Percentiles rank a stretch among this genome's conserved stretches.
Conservation (phyloP, 2,888 invertebrate species). For the Megamerina dolium region DNA sequence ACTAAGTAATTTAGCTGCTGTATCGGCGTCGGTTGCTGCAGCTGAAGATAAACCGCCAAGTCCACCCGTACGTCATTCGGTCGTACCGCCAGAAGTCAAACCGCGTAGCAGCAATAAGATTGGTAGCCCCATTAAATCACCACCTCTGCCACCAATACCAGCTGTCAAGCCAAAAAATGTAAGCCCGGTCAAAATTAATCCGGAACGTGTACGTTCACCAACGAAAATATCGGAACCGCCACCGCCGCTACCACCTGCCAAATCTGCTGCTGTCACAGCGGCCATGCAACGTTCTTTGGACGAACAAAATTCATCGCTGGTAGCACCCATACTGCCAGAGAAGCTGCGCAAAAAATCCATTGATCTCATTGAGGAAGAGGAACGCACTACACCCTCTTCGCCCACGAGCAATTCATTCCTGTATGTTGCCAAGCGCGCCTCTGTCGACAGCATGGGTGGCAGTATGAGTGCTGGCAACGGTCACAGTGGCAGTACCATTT, state of each 20-base stretch:
- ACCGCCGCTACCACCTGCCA: constrained; percentile 41
- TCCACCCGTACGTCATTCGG: constrained; percentile 40
- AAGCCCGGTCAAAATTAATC: constrained; percentile 44
- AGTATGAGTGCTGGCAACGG: constrained; percentile 19
- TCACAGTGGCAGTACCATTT: constrained; percentile 31
- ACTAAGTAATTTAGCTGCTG: constrained; percentile 15
- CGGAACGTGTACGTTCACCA: constrained; percentile 42
- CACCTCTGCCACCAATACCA: constrained; percentile 47
- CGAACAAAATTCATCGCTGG: constrained; percentile 32
- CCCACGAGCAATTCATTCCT: constrained; percentile 20
- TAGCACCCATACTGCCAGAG: constrained; percentile 40
- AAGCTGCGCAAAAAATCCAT: constrained; percentile 45
- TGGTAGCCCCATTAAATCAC: constrained; percentile 47
- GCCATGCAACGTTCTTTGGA: constrained; percentile 37
- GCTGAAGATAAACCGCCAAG: constrained; percentile 37
- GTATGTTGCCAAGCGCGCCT: constrained; percentile 36
- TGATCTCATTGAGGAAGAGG: constrained; percentile 40
- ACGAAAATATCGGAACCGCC: constrained; percentile 38
- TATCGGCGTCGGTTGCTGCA: constrained; percentile 14
- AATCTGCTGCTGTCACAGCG: constrained; percentile 39
- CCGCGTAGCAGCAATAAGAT: constrained; percentile 44
- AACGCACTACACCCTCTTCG: constrained; percentile 26
- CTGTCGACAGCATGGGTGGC: constrained; percentile 34
- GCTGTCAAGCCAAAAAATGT: constrained; percentile 45
- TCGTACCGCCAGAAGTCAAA: constrained; percentile 47